Conservation (phyloP, 2,888 invertebrate genomes). For the Parasteatoda lunata region DNA sequence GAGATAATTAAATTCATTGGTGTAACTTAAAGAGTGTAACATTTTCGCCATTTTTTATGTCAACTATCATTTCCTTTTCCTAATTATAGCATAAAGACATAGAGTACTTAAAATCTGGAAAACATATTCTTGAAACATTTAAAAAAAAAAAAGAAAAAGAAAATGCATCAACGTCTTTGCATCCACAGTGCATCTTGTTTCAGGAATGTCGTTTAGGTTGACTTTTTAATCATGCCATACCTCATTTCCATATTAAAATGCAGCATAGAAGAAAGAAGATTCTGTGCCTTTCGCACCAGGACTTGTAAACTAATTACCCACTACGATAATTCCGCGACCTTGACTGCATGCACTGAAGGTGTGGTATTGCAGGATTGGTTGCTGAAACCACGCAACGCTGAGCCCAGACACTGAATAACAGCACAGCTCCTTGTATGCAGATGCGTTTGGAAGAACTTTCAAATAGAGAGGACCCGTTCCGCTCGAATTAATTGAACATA, state of each 20-base stretch:
- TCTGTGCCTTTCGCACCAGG: neutral
- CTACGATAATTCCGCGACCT: conserved; percentile 1
- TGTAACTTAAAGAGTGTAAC: too few relatives aligned
- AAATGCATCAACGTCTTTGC: neutral
- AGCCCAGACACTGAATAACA: neutral
- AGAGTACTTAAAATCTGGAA: too few relatives aligned
- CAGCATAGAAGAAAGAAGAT: neutral
- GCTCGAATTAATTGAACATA: too few relatives aligned
- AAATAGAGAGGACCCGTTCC: too few relatives aligned
- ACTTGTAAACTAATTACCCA: neutral
- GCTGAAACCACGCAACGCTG: neutral
- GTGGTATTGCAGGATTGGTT: conserved; percentile 5
- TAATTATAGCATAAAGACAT: too few relatives aligned
- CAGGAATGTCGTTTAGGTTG: neutral
- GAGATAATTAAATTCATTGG: too few relatives aligned
- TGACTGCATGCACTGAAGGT: neutral
- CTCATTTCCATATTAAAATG: conserved; percentile 3
- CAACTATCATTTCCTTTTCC: too few relatives aligned
- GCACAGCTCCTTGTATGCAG: neutral
- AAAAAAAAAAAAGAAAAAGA: neutral
- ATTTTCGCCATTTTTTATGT: too few relatives aligned
- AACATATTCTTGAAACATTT: neutral
- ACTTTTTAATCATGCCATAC: neutral
- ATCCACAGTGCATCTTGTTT: neutral
- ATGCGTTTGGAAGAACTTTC: neutral